Base-by-base conservation (phyloP, 2,113 vertebrate species). In the Salvelinus alpinus region DNA sequence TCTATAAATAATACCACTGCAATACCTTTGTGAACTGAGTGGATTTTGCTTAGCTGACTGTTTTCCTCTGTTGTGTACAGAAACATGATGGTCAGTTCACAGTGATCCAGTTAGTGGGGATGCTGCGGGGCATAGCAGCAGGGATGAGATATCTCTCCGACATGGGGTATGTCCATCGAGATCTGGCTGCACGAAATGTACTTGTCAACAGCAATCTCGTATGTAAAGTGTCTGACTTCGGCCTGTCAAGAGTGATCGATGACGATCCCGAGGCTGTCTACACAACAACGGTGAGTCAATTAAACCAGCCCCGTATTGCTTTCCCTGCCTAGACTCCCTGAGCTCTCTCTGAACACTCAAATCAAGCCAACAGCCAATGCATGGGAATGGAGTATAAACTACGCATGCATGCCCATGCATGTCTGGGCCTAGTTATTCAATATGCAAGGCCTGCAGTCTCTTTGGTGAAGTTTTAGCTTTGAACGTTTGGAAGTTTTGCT, bases 181-280 rank as follows among this genome's bases (percentile, higher is more conserved):
- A 99, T 89, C 95, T 99, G 81, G 98, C 97, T 5, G 98, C 97
- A 3, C 95, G 97, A 29, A 99, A 99, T 92, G 96, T 99, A 91
- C 96, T 99, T 75, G 96, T 99, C 94, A 99, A 99, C 93, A 99
- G 98, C 93, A 99, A 99, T 90, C 97, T 98, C 75, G 97, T 99
- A 83, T 99, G 98, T 90, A 99, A 99, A 95, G 98, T 99, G 85
- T 99, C 98, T 31, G 97, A 99, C 91, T 99, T 99, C 69, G 98
- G 97, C 81, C 94, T 99, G 88, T 99, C 97, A 76, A 95, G 97
- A 92, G 95, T 98, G 90, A 96, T 99, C 90, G 97, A 99, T 89
- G 97, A 99, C 71, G 98, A 99, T 87, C 96, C 96, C 1, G 97
- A 99, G 91, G 97, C 98, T 51, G 97, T 99, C 91, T 99, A 99